Base-by-base conservation (phyloP, 2,888 invertebrate species). In the Agrotis ipsilon region DNA sequence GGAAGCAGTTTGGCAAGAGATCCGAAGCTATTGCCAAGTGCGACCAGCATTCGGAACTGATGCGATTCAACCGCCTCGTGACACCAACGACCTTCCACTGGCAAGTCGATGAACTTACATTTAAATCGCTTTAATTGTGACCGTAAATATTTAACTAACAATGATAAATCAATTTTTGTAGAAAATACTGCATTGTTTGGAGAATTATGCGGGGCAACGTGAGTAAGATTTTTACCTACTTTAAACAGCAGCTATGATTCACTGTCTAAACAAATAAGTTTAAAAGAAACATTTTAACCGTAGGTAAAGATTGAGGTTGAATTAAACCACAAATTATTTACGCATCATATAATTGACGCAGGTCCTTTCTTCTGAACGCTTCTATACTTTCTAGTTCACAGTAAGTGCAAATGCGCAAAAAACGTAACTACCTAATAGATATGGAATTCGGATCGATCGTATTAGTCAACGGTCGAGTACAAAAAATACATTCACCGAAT, bases 401-500 rank as follows among this genome's bases (percentile, higher is more conserved):
- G 16, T 43, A 32, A 55, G 18, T 39, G 16, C n/a, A 54, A 51
- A 61, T 55, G 21, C 4, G 16, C 39, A 57, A 52, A 60, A 61
- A 19, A 45, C 24, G 16, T 80, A 39, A 18, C 13, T 43, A n/a
- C 5, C 78, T 80, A 86, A 84, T 84, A 80, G 77, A 69, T 63
- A 49, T 79, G 70, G 65, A 68, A 74, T 75, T 73, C 67, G 59
- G 64, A 68, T 74, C 68, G 77, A 84, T 81, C 78, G 78, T 71
- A 73, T 83, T 69, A 75, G 71, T 75, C 84, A 84, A 57, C 83
- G 82, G 83, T 85, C 80, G 83, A 79, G 75, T 78, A 81, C 75
- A 55, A 86, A 75, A 76, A 83, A 80, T 81, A 87, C 16, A 51
- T 71, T 87, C 81, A 78, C 83, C 87, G 84, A 91, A 93, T 93